Base-by-base conservation (phyloP, 2,888 invertebrate genomes). In the Coelogynopora nodosa region DNA sequence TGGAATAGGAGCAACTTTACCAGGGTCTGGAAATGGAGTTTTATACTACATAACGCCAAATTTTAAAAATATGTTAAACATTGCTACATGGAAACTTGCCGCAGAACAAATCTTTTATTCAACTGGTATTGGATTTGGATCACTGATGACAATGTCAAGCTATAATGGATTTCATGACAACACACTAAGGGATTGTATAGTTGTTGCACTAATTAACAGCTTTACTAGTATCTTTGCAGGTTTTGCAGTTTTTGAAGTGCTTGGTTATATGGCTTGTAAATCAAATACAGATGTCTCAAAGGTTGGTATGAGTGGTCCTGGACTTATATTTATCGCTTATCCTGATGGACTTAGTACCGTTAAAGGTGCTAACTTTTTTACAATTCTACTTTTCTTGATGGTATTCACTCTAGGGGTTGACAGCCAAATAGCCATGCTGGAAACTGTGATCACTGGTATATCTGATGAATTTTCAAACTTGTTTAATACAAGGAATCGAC, bases 231-330 rank as follows among this genome's bases (percentile, higher is more conserved):
- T 86, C 28, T 86, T 86, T 49, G 86, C 86, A 10, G 86, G 86
- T 30, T 85, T 86, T 67, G 86, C 67, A 30, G 29, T 90, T n/a
- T 90, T 90, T 88, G 84, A 87, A n/a, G 88, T 89, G 18, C 87
- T 90, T 26, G 90, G 90, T 74, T 90, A 88, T 85, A 88, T 90
- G 88, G 84, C 90, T 27, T 88, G 88, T 82, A 49, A 86, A 26
- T 31, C 29, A 29, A 84, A 88, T 67, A 26, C 67, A 30, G 84
- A 84, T 0, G 87, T 89, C 5, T 87, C 88, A 18, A 83, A 89
- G 23, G 89, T 90, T 30, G 89, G 89, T 5, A 86, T 80, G 18
- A 31, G 31, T 13, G 86, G 86, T 0, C 82, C 86, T 0, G 86
- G 86, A 10, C 31, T 86, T 0, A 81, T 81, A 18, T 86, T 86